Evolutionary conservation across 2,113 vertebrate species (phyloP).

Genomic region (Rhinolophus sinicus): DNA sequence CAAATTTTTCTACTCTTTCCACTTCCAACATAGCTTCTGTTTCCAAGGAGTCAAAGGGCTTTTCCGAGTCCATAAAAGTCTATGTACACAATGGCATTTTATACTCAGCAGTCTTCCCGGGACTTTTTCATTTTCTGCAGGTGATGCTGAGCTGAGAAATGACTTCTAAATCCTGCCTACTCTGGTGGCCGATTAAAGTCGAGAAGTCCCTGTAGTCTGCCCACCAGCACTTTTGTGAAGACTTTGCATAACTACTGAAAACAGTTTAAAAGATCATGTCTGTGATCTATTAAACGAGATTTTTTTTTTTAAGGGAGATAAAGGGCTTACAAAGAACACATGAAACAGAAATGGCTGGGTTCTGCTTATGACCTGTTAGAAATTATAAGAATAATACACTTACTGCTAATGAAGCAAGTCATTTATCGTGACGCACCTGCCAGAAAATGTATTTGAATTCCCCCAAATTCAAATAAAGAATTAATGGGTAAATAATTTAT

Average conservation of each 20-base stretch:
- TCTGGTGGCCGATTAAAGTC: constrained; percentile 87
- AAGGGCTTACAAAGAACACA: constrained; percentile 85
- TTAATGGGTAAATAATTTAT: constrained; percentile 82
- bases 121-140: constrained; percentile 82
- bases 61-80: constrained; percentile 82
- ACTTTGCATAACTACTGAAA: constrained; percentile 87
- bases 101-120: constrained; percentile 81
- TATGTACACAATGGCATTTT: constrained; percentile 80
- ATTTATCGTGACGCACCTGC: constrained; percentile 83
- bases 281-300: constrained; percentile 86
- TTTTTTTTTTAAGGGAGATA: constrained; percentile 82
- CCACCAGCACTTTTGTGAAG: constrained; percentile 83
- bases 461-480: constrained; percentile 84
- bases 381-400: constrained; percentile 82
- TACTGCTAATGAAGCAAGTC: constrained; percentile 85
- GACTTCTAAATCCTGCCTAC: constrained; percentile 85
- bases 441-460: constrained; percentile 84
- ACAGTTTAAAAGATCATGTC: constrained; percentile 87
- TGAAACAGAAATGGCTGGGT: constrained; percentile 83
- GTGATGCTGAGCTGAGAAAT: constrained; percentile 84
- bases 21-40: constrained; percentile 79
- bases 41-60: constrained; percentile 81
- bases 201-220: constrained; percentile 83
- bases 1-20: constrained; percentile 77
- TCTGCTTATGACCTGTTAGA: constrained; percentile 82